Percentiles rank a stretch among this genome's conserved stretches.
Evolutionary conservation across 2,888 invertebrate species (phyloP).

Genomic region (Ennomos quercinarius): DNA sequence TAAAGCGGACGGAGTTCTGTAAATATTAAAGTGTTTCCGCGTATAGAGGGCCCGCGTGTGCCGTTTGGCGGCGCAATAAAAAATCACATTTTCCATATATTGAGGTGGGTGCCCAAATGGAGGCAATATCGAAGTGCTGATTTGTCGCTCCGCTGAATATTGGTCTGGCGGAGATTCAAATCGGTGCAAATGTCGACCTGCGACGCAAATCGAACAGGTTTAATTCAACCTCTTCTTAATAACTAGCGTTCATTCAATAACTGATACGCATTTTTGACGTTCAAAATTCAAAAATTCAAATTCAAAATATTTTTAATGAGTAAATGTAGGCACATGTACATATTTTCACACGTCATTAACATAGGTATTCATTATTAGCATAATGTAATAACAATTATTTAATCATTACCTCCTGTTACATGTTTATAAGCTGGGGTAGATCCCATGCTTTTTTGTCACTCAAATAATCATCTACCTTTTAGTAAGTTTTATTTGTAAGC

Average conservation of each 20-base stretch:
- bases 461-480: too few species aligned
- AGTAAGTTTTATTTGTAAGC: too few species aligned
- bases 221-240: conserved; percentile 60
- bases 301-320: too few species aligned
- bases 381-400: too few species aligned
- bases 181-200: conserved; percentile 65
- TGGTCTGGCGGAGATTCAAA: conserved; percentile 82
- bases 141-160: conserved; percentile 82
- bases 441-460: too few species aligned
- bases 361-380: too few species aligned
- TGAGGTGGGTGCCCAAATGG: conserved; percentile 79
- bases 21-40: conserved; percentile 53
- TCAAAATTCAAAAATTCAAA: too few species aligned
- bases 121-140: conserved; percentile 84
- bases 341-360: too few species aligned
- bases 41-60: conserved; percentile 35
- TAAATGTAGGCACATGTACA: too few species aligned
- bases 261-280: too few species aligned
- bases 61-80: conserved; percentile 61
- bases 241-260: conserved; percentile 35
- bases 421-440: too few species aligned
- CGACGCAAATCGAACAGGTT: conserved; percentile 59
- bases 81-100: conserved; percentile 79
- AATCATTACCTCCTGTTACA: too few species aligned
- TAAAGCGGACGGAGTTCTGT: conserved; percentile 45